phyloP scores from a whole-genome alignment of 1,140 invertebrate species.

The Paracyclopina nana region DNA sequence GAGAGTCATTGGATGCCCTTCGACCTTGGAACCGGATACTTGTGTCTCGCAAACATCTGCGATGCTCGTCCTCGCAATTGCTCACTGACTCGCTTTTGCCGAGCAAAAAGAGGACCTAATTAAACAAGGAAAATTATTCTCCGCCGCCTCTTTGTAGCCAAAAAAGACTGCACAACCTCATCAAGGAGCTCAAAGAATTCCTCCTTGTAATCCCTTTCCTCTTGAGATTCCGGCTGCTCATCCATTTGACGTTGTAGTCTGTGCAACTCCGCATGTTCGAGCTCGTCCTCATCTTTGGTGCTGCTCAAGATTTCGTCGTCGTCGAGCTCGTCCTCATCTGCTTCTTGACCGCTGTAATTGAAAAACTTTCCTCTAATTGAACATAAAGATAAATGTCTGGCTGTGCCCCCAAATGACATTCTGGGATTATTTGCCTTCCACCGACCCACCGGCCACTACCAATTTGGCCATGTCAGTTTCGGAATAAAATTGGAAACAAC shows the following conservation, averaged over 20 bases:
- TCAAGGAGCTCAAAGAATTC: conserved; percentile 1
- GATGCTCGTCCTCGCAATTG: neutral
- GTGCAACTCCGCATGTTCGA: neutral
- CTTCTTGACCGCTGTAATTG: neutral
- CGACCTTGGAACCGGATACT: conserved; percentile 12
- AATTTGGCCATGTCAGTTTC: too few species aligned
- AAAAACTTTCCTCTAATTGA: too few species aligned
- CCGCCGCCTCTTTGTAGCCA: neutral
- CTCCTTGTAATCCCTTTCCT: neutral
- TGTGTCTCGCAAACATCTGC: neutral
- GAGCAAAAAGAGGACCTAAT: neutral
- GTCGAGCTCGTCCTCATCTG: neutral
- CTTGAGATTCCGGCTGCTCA: neutral
- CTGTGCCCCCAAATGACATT: neutral
- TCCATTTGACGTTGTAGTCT: neutral
- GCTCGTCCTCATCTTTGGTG: neutral
- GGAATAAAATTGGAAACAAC: too few species aligned
- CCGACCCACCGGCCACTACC: neutral
- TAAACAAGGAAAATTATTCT: neutral
- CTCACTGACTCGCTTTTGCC: neutral
- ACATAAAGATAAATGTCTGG: neutral
- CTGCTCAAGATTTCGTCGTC: too few species aligned
- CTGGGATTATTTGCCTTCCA: neutral
- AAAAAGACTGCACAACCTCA: neutral
- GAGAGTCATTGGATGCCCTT: too few species aligned